Evolutionary conservation across 2,113 vertebrate genomes (phyloP), one percentile per base, ranked within the genome.

Genomic region (Myotis yumanensis): DNA sequence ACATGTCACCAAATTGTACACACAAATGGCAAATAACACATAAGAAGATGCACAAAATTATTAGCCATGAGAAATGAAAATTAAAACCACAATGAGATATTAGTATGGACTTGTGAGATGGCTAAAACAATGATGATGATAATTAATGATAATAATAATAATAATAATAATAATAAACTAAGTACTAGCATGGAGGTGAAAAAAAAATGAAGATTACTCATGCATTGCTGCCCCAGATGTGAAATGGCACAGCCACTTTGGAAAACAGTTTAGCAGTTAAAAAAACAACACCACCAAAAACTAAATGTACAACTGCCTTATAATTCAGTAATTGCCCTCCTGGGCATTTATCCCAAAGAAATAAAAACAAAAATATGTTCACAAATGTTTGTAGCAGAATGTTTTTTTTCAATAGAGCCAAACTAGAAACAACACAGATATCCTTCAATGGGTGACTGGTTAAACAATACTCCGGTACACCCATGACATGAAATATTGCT

Each of bases 261-360:
- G 59, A 28, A 46, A 73, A 54, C 11, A 71, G 5, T 25, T 59
- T 5, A 71, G 28, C 7, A 90, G 59, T 71, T 82, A n/a, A 12
- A 75, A 30, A 25, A 22, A 79, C 59, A 79, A 25, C 64, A 35
- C 4, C 25, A 59, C 25, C 32, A 59, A 64, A 51, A 40, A 72
- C 5, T 48, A 54, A 71, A 93, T 40, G 28, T 88, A 10, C 28
- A 90, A 85, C 20, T 88, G 17, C 40, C 51, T n/a, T 64, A 71
- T 6, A 80, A 73, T n/a, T n/a, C 54, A 62, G 9, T 18, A 54
- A 77, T 7, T 37, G n/a, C 28, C 40, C 69, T 84, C 14, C 48
- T 80, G 69, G 73, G 75, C 23, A 75, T 75, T 80, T 91, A 83
- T 84, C 28, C 75, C 40, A 93, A 7, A 82, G 59, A 95, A 83